Conservation (phyloP, 2,797 vertebrate species). For the Microhierax caerulescens region DNA sequence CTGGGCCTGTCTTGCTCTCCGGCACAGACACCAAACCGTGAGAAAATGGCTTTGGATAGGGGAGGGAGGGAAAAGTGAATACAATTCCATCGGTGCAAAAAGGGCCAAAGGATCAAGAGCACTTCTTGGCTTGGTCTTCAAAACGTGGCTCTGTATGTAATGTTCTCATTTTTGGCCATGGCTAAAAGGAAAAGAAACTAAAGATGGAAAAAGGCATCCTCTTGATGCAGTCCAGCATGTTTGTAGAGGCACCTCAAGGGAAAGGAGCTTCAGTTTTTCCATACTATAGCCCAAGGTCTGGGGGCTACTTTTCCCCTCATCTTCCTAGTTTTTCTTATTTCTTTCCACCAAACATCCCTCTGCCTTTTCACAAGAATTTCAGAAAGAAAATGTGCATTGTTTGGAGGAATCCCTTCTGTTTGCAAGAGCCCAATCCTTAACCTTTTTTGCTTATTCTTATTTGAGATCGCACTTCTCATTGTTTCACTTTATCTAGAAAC, state of each 20-base stretch:
- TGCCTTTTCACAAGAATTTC: not conserved
- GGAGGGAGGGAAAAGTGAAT: not conserved
- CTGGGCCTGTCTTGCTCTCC: not conserved
- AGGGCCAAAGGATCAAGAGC: not conserved
- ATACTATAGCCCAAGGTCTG: not conserved
- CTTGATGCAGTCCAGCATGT: not conserved
- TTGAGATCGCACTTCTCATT: not conserved
- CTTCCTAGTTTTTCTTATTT: not conserved
- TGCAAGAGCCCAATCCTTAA: not conserved
- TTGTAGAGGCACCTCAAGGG: rapidly evolving
- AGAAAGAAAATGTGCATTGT: not conserved
- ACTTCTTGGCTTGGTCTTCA: not conserved
- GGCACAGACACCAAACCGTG: rapidly evolving
- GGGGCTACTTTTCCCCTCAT: not conserved
- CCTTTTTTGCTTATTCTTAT: not conserved
- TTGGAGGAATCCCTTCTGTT: not conserved
- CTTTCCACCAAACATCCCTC: not conserved
- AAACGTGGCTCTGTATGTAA: not conserved
- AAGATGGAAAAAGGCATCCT: not conserved
- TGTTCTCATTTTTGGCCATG: not conserved
- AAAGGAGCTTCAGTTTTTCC: not conserved
- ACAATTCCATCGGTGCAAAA: not conserved
- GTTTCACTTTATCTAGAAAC: not conserved
- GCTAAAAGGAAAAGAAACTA: not conserved
- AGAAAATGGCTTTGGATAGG: not conserved